Conservation (phyloP, 2,797 vertebrate genomes). For the Yasuhikotakia modesta region DNA sequence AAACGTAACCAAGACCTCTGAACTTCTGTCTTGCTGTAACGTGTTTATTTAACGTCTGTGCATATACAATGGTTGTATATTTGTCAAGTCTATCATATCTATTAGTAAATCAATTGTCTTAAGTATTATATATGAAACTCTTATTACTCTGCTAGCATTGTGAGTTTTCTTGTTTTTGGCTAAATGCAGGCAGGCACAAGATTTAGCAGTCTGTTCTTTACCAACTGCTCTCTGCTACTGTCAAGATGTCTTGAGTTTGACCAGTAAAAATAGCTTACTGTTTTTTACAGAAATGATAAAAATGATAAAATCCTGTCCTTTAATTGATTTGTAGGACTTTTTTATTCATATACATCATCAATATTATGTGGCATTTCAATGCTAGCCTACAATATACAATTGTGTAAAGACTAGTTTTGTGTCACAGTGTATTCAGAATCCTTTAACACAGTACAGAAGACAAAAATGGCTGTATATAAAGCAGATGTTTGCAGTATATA, state of each 20-base stretch:
- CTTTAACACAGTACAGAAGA: background rate
- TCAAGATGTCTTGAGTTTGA: background rate
- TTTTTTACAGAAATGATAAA: no score
- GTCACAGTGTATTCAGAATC: no score
- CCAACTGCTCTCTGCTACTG: slow-evolving; percentile 10
- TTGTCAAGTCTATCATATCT: background rate
- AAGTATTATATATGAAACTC: no score
- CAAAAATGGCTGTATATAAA: background rate
- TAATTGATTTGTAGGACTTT: no score
- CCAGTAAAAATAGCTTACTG: no score
- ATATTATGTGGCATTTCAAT: no score
- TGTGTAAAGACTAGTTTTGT: no score
- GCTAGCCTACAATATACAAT: no score
- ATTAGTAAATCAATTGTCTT: background rate
- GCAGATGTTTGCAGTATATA: slow-evolving; percentile 12
- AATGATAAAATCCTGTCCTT: no score
- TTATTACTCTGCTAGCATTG: no score
- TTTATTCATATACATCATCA: no score
- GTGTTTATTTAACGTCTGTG: slow-evolving; percentile 23
- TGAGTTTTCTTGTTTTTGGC: slow-evolving; percentile 37
- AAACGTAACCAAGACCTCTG: slow-evolving; percentile 26
- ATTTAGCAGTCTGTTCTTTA: slow-evolving; percentile 52
- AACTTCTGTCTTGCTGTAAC: slow-evolving; percentile 19
- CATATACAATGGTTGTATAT: slow-evolving; percentile 2
- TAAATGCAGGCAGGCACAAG: slow-evolving; percentile 68